Base-by-base conservation (phyloP, 2,797 vertebrate species). In the Rhinophrynus dorsalis region DNA sequence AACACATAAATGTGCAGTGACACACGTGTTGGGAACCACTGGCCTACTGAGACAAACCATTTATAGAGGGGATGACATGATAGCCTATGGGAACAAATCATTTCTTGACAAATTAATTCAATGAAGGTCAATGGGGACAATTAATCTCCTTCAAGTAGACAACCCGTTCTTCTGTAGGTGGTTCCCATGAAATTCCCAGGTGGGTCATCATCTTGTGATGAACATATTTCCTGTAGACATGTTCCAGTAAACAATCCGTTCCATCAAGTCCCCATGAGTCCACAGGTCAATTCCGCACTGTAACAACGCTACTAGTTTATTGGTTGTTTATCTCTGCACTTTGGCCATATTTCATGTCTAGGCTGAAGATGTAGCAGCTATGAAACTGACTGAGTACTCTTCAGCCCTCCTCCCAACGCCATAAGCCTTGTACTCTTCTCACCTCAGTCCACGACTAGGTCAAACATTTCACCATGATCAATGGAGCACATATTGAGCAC, bases 401-500 rank as follows among this genome's bases (percentile, higher is more conserved):
- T 12, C 23, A 44, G 18, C 37, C 69, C 21, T 44, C 35, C 27
- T n/a, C 61, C 18, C 9, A 45, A 59, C 57, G 35, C 27, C 12
- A 2, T 26, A 42, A 42, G 23, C 40, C 27, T 52, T 17, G 47
- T 35, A 32, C 9, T 33, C 1, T 38, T 58, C 54, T 13, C 8
- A 40, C 54, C 44, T 18, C 5, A 13, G 44, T 33, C 54, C 18
- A 26, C 21, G 54, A 21, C 45, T 42, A 21, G 69, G 54, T 51
- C 51, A 65, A 65, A 32, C 33, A 59, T 66, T 57, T 42, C 35
- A 33, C 15, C 8, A n/a, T 72, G 69, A 72, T 72, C 69, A 72
- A 65, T 72, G 52, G 54, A 58, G 12, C 18, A 20, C n/a, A 23
- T 59, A 72, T 72, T 52, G 61, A 72, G 12, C 55, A 26, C 7